A percentile compares a stretch with the other conserved stretches of the same genome.
Evolutionary conservation across 1,140 invertebrate genomes (phyloP).

Genomic region (Saccostrea glomerata): DNA sequence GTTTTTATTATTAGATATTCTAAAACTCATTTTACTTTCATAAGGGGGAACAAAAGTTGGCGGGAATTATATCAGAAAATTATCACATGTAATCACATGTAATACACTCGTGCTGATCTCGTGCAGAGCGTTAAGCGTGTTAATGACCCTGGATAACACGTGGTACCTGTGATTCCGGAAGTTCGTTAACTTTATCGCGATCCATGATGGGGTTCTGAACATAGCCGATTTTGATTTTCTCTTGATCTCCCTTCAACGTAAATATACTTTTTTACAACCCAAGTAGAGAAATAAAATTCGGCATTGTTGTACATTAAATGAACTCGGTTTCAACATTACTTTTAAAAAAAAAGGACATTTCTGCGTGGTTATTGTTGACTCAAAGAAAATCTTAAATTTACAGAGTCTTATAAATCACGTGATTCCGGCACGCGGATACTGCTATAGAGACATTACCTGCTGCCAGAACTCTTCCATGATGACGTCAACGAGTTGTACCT

Average conservation of each 20-base stretch:
- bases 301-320: no score
- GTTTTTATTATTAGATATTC: no score
- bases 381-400: no score
- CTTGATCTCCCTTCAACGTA: conserved; percentile 44
- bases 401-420: background rate
- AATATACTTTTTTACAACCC: background rate
- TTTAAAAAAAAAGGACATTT: no score
- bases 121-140: background rate
- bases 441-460: conserved; percentile 78
- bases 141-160: background rate
- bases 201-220: conserved; percentile 39
- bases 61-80: background rate
- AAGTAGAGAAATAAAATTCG: no score
- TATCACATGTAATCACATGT: background rate
- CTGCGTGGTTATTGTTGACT: no score
- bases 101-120: background rate
- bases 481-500: conserved; percentile 88
- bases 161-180: conserved; percentile 43
- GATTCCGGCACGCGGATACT: background rate
- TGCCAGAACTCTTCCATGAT: conserved; percentile 94
- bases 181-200: conserved; percentile 22
- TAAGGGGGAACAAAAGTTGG: background rate
- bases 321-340: no score
- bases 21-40: no score
- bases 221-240: conserved; percentile 30